Conservation (phyloP, 2,888 invertebrate species). For the Cryptocephalus moraei region DNA sequence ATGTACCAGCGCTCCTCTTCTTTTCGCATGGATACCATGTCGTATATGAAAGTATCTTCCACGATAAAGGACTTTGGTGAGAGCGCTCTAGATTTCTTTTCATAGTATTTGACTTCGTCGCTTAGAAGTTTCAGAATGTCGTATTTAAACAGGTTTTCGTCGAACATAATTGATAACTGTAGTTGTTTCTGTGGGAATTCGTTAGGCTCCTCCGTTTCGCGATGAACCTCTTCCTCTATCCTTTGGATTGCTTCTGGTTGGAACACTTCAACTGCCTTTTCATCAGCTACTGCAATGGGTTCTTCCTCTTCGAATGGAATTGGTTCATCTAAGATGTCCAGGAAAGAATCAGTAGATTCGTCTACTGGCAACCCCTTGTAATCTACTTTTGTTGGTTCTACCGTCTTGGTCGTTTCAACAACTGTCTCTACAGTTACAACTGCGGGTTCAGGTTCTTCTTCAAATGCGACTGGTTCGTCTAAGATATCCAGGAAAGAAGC, state of each 20-base stretch:
- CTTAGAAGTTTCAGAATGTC: conserved; percentile 14
- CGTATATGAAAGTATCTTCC: too few species aligned
- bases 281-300: background rate
- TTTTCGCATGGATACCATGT: conserved; percentile 1
- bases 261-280: background rate
- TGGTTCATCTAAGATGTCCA: conserved; percentile 30
- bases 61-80: too few species aligned
- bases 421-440: too few species aligned
- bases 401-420: background rate
- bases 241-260: conserved; percentile 8
- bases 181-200: too few species aligned
- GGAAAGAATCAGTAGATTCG: conserved; percentile 28
- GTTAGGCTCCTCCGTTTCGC: too few species aligned
- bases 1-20: background rate
- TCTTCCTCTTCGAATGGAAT: conserved; percentile 15
- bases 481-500: conserved; percentile 17
- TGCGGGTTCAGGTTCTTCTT: background rate
- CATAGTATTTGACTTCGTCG: conserved; percentile 16
- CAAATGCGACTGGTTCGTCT: conserved; percentile 20
- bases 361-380: conserved; percentile 22
- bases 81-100: background rate
- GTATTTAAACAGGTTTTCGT: conserved; percentile 10
- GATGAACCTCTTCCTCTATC: conserved; percentile 5
- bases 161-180: background rate
- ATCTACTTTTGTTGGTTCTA: conserved; percentile 5